A percentile compares a stretch with the other conserved stretches of the same genome.
These are phyloP conservation scores for Neolamprologus tretocephalus DNA, from an alignment of 2,113 vertebrate species.

Conservation along the genomic window DNA sequence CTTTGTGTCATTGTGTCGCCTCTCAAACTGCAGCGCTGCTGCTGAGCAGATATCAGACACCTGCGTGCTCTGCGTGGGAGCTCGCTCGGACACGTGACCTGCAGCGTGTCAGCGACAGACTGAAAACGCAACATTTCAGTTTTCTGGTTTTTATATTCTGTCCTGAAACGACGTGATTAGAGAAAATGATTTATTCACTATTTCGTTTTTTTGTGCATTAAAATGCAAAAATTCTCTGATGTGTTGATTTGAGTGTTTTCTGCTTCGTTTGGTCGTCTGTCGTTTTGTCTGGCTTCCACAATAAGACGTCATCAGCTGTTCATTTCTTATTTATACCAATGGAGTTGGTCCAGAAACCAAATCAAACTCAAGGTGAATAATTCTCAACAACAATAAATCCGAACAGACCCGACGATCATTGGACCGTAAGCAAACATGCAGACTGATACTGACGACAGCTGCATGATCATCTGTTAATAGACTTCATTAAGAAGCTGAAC, in stretches of 20 bases:
- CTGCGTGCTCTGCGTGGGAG: background rate
- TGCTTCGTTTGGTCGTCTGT: background rate
- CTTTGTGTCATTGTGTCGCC: conserved; percentile 27
- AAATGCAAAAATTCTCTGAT: background rate
- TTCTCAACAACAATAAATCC: background rate
- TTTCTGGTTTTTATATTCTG: background rate
- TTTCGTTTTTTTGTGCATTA: rapidly evolving
- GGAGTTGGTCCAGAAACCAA: rapidly evolving
- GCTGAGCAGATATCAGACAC: background rate
- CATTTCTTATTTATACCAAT: background rate
- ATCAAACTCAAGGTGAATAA: rapidly evolving
- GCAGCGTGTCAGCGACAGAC: rapidly evolving
- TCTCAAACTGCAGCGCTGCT: background rate
- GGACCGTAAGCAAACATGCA: rapidly evolving
- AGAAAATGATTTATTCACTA: background rate
- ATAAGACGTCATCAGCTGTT: background rate
- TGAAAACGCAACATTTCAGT: rapidly evolving
- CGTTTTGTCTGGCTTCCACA: background rate
- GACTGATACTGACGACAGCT: background rate
- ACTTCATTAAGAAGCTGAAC: background rate
- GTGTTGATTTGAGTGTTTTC: rapidly evolving
- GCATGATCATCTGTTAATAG: background rate
- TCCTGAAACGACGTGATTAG: background rate
- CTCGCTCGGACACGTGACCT: background rate
- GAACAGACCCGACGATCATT: rapidly evolving